A percentile compares a stretch with the other conserved stretches of the same genome.
phyloP scores from a whole-genome alignment of 2,113 vertebrate genomes.

The Macroglossus sobrinus region DNA sequence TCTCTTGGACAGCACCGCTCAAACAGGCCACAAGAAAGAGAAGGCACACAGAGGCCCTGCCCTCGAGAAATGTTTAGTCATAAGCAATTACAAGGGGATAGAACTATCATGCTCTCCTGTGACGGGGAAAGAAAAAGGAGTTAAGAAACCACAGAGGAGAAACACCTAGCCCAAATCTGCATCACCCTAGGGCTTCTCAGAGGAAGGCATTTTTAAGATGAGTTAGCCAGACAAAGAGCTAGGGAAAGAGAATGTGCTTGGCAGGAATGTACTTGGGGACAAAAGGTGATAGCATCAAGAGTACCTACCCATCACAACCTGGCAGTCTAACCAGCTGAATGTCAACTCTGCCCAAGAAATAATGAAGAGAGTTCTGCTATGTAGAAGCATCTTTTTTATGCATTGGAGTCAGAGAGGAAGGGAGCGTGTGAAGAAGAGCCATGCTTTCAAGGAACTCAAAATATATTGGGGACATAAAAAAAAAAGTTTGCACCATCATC shows the following conservation, averaged over 20 bases:
- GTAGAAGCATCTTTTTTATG: background rate
- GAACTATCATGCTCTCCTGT: background rate
- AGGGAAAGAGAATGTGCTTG: background rate
- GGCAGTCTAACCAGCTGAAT: background rate
- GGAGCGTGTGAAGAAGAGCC: background rate
- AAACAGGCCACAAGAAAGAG: background rate
- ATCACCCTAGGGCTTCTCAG: background rate
- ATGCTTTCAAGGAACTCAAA: background rate
- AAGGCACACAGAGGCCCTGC: background rate
- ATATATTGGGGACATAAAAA: background rate
- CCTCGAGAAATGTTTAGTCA: background rate
- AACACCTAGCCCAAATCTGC: background rate
- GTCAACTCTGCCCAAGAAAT: background rate
- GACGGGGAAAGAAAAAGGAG: background rate
- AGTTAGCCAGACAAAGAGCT: background rate
- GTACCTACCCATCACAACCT: background rate
- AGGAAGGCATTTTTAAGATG: background rate
- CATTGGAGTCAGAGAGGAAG: background rate
- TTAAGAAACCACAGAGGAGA: background rate
- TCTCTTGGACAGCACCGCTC: background rate
- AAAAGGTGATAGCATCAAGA: background rate
- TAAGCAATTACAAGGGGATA: background rate
- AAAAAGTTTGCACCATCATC: background rate
- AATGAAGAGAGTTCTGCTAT: background rate
- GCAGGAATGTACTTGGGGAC: background rate